These are phyloP conservation scores for Ailurus styani DNA, from an alignment of 2,113 vertebrate genomes.

Conservation along the genomic window DNA sequence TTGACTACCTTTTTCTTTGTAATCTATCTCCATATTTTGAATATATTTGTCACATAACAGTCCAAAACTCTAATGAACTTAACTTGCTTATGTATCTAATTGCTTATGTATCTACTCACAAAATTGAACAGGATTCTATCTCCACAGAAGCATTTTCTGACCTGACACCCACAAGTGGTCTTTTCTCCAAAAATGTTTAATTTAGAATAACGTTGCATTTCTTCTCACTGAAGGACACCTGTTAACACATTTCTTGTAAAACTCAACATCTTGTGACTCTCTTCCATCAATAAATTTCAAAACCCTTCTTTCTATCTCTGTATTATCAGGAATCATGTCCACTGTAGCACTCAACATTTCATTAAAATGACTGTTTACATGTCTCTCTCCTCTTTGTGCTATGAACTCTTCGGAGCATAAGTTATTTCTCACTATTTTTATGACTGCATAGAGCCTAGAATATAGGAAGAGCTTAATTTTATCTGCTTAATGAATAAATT, in stretches of 20 bases:
- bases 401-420: background rate
- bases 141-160: background rate
- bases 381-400: background rate
- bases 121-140: background rate
- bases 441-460: background rate
- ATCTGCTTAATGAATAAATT: background rate
- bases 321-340: rapidly evolving
- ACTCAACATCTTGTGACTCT: background rate
- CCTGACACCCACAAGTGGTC: background rate
- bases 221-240: background rate
- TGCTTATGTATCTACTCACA: background rate
- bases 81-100: background rate
- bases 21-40: background rate
- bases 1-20: background rate
- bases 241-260: background rate
- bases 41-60: background rate
- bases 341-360: background rate
- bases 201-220: background rate
- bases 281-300: background rate
- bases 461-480: background rate
- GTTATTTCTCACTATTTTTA: background rate
- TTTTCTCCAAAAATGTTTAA: background rate
- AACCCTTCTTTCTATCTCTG: background rate
- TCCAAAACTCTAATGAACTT: background rate
- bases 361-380: background rate